These are phyloP conservation scores for Cranoglanis bouderius DNA, from an alignment of 2,113 vertebrate species.

Conservation along the genomic window DNA sequence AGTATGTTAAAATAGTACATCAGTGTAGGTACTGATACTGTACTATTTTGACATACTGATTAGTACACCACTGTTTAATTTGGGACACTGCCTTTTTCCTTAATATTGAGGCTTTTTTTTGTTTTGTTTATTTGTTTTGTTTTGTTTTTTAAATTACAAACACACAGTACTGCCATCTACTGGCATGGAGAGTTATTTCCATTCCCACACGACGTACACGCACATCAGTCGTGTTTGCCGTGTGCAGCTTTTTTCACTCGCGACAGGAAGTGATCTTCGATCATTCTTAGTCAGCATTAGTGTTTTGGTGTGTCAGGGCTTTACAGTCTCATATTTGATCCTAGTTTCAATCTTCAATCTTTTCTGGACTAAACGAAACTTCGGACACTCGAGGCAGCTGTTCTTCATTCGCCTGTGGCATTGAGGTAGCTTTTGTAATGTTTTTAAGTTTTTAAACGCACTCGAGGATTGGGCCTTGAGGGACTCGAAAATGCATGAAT, in stretches of 20 bases:
- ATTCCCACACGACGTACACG: neutral
- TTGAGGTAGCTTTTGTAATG: slow-evolving; percentile 44
- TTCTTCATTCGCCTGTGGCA: slow-evolving; percentile 27
- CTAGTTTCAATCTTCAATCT: neutral
- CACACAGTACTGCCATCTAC: neutral
- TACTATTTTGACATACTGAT: neutral
- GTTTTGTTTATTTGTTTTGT: neutral
- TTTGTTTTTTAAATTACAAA: neutral
- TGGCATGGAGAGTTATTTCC: neutral
- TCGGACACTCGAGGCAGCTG: slow-evolving; percentile 22
- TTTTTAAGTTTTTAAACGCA: slow-evolving; percentile 1
- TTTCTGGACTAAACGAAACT: neutral
- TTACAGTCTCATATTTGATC: neutral
- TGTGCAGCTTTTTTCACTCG: neutral
- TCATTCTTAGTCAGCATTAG: neutral
- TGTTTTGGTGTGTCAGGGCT: neutral
- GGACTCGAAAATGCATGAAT: slow-evolving; percentile 27
- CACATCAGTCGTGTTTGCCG: no score
- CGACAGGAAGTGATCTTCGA: neutral
- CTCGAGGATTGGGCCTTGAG: neutral
- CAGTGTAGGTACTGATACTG: neutral
- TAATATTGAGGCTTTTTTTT: neutral
- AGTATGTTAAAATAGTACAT: neutral
- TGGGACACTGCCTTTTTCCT: neutral
- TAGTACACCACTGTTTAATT: neutral